Evolutionary conservation across 2,888 invertebrate genomes (phyloP), one percentile per base, ranked within the genome.

Genomic region (Lycia hirtaria): DNA sequence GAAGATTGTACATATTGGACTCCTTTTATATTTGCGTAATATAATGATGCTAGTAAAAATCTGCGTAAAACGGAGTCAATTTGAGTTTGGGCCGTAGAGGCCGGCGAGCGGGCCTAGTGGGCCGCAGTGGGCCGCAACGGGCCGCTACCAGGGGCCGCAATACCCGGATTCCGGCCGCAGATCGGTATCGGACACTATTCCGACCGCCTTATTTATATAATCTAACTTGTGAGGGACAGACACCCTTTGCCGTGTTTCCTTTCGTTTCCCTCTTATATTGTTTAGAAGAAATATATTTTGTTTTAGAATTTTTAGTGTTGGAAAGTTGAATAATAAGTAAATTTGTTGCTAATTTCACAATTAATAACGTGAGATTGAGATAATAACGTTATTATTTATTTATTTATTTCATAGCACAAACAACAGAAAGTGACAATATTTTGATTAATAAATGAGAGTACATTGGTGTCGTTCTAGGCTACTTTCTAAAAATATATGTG

Each of bases 211-310:
- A 91, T 91, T 91, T 91, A 90, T 65, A 88, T 89, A 90, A 92
- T 90, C 88, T 90, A 83, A 88, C 88, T 88, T 90, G 90, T 88
- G 86, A 85, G 87, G 89, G 88, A 88, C 87, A 84, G 86, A 82
- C 85, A 85, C 85, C 85, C 89, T 78, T 84, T 79, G 78, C 60
- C 52, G 56, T 60, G 60, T 67, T 65, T 65, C 56, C 60, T 56
- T 61, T 65, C 56, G 58, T 62, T 55, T 59, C 49, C 59, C 55
- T 61, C 62, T 64, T 56, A 37, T 63, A 58, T 58, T 58, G 57
- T 58, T 58, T 52, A 41, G 51, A 45, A 32, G 52, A 53, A 32
- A 51, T 52, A 44, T 49, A 53, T 50, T 57, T 54, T 35, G 51
- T 44, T 44, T 59, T 22, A 40, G 49, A 45, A 43, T 32, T 43